A percentile compares a stretch with the other conserved stretches of the same genome.
Conservation (phyloP, 2,888 invertebrate species). For the Gymnocheta viridis region DNA sequence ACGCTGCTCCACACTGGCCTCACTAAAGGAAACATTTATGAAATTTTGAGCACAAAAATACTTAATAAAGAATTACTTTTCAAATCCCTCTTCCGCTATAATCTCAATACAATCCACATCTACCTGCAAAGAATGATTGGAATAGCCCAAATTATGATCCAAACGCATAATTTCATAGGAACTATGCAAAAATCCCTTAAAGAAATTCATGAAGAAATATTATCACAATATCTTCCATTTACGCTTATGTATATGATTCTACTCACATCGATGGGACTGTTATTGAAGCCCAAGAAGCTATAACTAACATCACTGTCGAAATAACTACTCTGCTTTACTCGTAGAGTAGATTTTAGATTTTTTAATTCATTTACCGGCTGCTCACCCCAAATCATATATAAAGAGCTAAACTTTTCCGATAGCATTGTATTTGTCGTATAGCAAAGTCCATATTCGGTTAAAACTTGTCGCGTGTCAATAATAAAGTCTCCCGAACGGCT, state of each 20-base stretch:
- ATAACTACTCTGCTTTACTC: conserved; percentile 72
- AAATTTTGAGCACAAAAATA: neutral
- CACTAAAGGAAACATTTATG: conserved; percentile 68
- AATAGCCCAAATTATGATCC: conserved; percentile 75
- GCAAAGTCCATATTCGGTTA: conserved; percentile 81
- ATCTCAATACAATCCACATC: conserved; percentile 76
- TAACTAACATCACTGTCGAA: conserved; percentile 77
- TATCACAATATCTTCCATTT: too few relatives aligned
- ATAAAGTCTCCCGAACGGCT: conserved; percentile 72
- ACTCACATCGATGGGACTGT: conserved; percentile 74
- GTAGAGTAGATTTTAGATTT: neutral
- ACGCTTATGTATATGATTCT: too few relatives aligned
- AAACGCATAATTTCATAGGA: conserved; percentile 79
- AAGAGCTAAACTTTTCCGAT: conserved; percentile 75
- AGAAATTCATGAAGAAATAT: neutral
- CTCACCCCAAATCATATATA: conserved; percentile 74
- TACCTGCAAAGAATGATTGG: conserved; percentile 74
- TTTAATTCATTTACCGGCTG: conserved; percentile 70
- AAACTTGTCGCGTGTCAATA: conserved; percentile 76
- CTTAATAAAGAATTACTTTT: conserved; percentile 70
- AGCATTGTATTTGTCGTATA: conserved; percentile 77
- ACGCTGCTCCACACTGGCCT: conserved; percentile 77
- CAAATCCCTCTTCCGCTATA: conserved; percentile 76
- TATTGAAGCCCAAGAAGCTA: conserved; percentile 76
- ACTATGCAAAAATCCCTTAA: conserved; percentile 78